A percentile compares a stretch with the other conserved stretches of the same genome.
phyloP scores from a whole-genome alignment of 2,113 vertebrate genomes.

The Lagenorhynchus albirostris region DNA sequence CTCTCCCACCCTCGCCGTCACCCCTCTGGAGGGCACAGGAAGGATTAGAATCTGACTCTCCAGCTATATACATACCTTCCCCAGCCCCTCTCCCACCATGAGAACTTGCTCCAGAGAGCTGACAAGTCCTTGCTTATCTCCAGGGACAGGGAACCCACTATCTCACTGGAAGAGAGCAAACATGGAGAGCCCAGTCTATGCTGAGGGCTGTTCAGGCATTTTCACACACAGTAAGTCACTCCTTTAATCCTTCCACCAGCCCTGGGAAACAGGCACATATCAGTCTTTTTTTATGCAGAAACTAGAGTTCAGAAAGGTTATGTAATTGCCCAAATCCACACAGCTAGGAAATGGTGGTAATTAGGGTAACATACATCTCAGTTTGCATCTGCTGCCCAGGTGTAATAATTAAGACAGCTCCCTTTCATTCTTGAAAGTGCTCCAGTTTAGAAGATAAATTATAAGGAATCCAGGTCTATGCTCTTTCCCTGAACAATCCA shows the following conservation, averaged over 20 bases:
- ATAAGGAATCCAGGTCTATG: not conserved
- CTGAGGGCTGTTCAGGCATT: not conserved
- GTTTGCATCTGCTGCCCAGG: not conserved
- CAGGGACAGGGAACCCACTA: not conserved
- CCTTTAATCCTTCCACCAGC: not conserved
- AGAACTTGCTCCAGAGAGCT: not conserved
- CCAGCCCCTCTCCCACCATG: not conserved
- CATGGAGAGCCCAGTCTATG: not conserved
- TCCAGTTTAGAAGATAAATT: not conserved
- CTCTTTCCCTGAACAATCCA: not conserved
- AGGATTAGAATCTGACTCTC: not conserved
- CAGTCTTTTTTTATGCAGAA: not conserved
- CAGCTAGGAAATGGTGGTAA: not conserved
- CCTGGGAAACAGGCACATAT: not conserved
- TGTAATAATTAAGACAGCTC: not conserved
- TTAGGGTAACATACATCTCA: not conserved
- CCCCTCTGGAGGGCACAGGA: too few species aligned
- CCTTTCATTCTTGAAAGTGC: not conserved
- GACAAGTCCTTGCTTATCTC: not conserved
- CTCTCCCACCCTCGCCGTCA: not conserved
- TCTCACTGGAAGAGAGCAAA: not conserved
- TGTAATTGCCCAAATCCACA: not conserved
- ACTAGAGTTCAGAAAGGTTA: slow-evolving; percentile 40
- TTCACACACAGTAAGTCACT: not conserved
- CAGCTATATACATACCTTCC: not conserved